These are phyloP conservation scores for Oedothorax gibbosus DNA, from an alignment of 1,140 invertebrate species.

Conservation along the genomic window DNA sequence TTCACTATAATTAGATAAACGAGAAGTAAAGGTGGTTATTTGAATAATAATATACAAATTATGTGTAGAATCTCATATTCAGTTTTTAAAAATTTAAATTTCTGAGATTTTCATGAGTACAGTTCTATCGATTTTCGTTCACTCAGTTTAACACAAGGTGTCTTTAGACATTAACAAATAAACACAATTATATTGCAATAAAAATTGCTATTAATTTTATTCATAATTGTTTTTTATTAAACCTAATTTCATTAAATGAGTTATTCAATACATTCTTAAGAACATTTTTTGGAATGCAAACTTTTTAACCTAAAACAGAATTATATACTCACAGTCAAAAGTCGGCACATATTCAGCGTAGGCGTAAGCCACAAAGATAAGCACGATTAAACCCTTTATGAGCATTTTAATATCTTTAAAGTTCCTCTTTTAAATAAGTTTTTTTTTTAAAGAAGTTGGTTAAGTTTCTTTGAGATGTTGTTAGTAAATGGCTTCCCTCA, in stretches of 20 bases:
- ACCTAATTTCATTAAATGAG: not conserved
- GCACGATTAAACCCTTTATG: constrained; percentile 8
- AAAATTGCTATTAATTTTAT: not conserved
- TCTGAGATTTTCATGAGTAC: too few species aligned
- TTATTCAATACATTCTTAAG: not conserved
- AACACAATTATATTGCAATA: not conserved
- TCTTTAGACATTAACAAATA: not conserved
- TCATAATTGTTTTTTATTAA: not conserved
- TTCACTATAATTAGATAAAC: too few species aligned
- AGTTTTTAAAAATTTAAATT: too few species aligned
- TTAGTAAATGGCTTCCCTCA: not conserved
- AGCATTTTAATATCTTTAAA: constrained; percentile 12
- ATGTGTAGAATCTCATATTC: too few species aligned
- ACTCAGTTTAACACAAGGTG: not conserved
- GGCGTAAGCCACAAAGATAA: constrained; percentile 12
- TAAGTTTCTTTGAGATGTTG: too few species aligned
- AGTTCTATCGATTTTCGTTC: too few species aligned
- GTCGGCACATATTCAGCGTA: not conserved
- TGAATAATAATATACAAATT: too few species aligned
- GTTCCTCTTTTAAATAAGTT: not conserved
- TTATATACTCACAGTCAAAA: constrained; percentile 19
- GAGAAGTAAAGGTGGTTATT: too few species aligned
- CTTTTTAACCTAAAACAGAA: not conserved
- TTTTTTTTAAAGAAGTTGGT: too few species aligned
- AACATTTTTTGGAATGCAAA: not conserved